A percentile compares a stretch with the other conserved stretches of the same genome.
phyloP scores from a whole-genome alignment of 1,140 invertebrate genomes.

The Platyura marginata region DNA sequence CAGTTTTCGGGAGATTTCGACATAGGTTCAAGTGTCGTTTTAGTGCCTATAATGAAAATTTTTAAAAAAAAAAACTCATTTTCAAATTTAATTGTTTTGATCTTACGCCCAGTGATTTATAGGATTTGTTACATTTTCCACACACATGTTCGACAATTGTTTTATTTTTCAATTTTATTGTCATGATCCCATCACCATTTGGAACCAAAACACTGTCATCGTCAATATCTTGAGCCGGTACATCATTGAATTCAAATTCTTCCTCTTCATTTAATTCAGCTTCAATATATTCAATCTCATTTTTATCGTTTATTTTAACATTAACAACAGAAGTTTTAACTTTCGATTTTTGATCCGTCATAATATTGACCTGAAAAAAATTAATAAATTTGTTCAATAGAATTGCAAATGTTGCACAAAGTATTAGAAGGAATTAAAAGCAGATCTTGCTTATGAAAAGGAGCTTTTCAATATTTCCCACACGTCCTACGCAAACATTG shows the following conservation, averaged over 20 bases:
- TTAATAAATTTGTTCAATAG: no score
- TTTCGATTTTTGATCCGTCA: no score
- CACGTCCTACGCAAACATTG: no score
- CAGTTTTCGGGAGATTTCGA: not conserved
- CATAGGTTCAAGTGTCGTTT: not conserved
- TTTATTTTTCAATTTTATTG: not conserved
- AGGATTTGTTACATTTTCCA: slow-evolving; percentile 22
- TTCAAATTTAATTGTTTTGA: no score
- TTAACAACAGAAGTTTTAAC: no score
- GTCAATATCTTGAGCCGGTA: no score
- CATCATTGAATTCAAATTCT: not conserved
- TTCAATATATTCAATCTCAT: slow-evolving; percentile 1
- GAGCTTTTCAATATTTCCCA: no score
- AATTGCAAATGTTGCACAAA: no score
- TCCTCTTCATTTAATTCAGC: not conserved
- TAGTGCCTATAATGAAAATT: slow-evolving; percentile 1
- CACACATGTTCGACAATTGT: slow-evolving; percentile 15
- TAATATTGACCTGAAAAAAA: no score
- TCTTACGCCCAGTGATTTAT: slow-evolving; percentile 13
- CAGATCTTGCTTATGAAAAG: no score
- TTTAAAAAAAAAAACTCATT: no score
- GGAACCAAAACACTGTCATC: not conserved
- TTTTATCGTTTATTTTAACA: not conserved
- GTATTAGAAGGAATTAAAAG: no score
- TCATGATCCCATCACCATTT: not conserved